Evolutionary conservation across 2,888 invertebrate species (phyloP), one percentile per base, ranked within the genome.

Genomic region (Gnatocerus cornutus): DNA sequence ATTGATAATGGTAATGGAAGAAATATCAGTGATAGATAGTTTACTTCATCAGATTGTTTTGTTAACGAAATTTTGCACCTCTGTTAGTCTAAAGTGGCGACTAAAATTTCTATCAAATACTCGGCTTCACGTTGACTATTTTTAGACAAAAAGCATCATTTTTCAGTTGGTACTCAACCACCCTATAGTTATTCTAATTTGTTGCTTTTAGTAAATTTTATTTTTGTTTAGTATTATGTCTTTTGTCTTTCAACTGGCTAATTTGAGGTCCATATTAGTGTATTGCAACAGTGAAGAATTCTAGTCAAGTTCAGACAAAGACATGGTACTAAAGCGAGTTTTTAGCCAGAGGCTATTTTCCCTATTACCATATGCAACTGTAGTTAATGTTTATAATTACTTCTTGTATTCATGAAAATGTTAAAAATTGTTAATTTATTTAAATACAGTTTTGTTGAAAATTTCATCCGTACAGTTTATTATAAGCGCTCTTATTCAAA

Each of bases 1-100:
- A 43, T 73, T 61, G 76, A 76, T 8, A 74, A 74, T 61, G 65
- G 53, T 16, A 73, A 69, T 29, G 70, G 33, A 30, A 45, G 41
- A 43, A 33, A 10, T 16, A 43, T 27, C 8, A 27, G 37, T 55
- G 59, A 69, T 64, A 71, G 69, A 74, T 73, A 71, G 65, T 69
- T 71, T 6, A 27, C 10, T 37, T 61, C 37, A 41, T 14, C 8
- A 30, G 5, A 37, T 53, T 33, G 14, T 53, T 53, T 33, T 52
- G 8, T 52, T 52, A 12, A 12, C 13, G 16, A 6, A 10, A 50
- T 21, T 53, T 13, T 53, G 53, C 53, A 53, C 53, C 6, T 53
- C 5, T 13, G 12, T 53, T 53, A 46, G 16, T 46, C 21, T 16
- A 46, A 16, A 43, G 10, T 53, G 3, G 37, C 13, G 4, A 14